phyloP scores from a whole-genome alignment of 53 echinoderm and acorn worm species.

The Antedon mediterranea region DNA sequence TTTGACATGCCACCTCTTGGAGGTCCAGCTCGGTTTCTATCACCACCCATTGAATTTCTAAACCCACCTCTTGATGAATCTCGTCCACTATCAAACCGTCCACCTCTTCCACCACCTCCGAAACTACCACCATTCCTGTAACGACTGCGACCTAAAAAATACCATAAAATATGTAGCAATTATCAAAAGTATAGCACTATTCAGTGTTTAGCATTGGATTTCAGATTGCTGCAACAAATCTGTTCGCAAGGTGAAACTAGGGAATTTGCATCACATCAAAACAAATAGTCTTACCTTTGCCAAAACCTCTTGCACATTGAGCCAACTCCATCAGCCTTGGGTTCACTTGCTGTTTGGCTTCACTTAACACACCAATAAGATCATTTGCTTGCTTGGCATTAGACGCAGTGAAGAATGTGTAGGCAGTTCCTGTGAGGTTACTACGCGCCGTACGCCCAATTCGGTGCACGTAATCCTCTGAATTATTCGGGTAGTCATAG shows the following conservation, averaged over 20 bases:
- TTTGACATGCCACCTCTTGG: constrained; percentile 19
- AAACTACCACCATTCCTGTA: constrained; percentile 18
- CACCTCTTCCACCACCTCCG: constrained; percentile 1
- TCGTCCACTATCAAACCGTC: not conserved
- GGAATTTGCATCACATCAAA: too few species aligned
- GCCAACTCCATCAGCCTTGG: constrained; percentile 66
- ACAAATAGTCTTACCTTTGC: constrained; percentile 40
- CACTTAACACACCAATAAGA: constrained; percentile 58
- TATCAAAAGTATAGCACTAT: too few species aligned
- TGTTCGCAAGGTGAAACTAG: too few species aligned
- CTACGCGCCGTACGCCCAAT: constrained; percentile 98
- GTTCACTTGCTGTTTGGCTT: constrained; percentile 79
- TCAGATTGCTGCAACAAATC: too few species aligned
- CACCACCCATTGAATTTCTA: not conserved
- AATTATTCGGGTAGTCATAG: constrained; percentile 95
- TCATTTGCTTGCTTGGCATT: constrained; percentile 75
- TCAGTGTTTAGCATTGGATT: too few species aligned
- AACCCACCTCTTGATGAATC: not conserved
- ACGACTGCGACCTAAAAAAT: constrained; percentile 14
- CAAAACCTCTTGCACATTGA: constrained; percentile 43
- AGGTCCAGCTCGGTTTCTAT: constrained; percentile 7
- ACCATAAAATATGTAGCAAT: not conserved
- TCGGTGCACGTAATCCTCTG: constrained; percentile 99
- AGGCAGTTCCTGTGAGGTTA: constrained; percentile 80
- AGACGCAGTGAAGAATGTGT: constrained; percentile 85